Conservation (phyloP, 2,888 invertebrate genomes). For the Mimas tiliae region DNA sequence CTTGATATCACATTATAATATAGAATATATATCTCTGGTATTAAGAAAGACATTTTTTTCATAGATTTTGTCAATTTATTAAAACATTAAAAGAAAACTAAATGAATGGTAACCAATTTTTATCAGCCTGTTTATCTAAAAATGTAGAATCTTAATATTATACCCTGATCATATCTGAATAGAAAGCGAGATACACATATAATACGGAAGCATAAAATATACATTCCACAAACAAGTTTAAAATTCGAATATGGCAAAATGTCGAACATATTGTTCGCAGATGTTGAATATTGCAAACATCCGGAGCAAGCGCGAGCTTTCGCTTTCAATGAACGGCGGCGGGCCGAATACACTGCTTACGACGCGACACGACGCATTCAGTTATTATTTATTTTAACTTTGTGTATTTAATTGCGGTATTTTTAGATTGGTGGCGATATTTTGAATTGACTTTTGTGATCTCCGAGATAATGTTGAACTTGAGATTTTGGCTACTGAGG, state of each 20-base stretch:
- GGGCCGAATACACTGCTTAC: slow-evolving; percentile 13
- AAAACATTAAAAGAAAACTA: no score
- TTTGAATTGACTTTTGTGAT: no score
- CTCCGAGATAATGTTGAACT: no score
- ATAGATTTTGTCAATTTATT: no score
- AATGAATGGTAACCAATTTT: no score
- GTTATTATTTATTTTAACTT: neutral
- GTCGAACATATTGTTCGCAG: slow-evolving; percentile 30
- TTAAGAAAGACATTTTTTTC: no score
- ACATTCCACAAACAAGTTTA: slow-evolving; percentile 12
- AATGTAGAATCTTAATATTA: neutral
- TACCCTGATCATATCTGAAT: slow-evolving; percentile 6
- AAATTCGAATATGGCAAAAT: neutral
- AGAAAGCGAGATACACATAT: neutral
- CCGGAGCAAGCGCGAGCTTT: slow-evolving; percentile 35
- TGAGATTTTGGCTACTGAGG: no score
- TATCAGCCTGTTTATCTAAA: no score
- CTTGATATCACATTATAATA: no score
- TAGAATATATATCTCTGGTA: no score
- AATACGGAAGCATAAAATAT: slow-evolving; percentile 1
- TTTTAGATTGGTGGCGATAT: neutral
- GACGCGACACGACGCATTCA: neutral
- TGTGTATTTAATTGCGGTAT: no score
- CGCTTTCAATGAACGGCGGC: slow-evolving; percentile 39
- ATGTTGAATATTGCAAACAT: slow-evolving; percentile 35